A percentile compares a stretch with the other conserved stretches of the same genome.
Conservation (phyloP, 2,888 invertebrate species). For the Diarsia rubi region DNA sequence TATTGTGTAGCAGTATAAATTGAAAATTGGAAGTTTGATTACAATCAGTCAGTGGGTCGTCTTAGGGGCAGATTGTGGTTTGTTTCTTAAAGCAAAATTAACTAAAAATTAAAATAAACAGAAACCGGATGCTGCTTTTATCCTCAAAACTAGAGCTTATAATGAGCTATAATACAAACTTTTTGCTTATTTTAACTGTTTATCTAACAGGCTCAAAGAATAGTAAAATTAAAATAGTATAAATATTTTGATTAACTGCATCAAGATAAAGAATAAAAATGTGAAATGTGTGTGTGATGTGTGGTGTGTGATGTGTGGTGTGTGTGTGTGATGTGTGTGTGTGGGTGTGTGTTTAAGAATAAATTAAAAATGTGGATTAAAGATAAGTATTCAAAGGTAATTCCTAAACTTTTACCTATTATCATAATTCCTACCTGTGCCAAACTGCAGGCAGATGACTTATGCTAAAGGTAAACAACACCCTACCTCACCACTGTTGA, state of each 20-base stretch:
- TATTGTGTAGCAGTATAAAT: not conserved
- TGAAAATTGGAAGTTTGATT: not conserved
- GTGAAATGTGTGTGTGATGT: too few relatives aligned
- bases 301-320: too few relatives aligned
- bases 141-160: not conserved
- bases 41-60: too few relatives aligned
- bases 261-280: not conserved
- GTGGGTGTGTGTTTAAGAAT: too few relatives aligned
- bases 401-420: not conserved
- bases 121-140: not conserved
- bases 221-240: not conserved
- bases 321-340: too few relatives aligned
- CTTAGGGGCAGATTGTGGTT: too few relatives aligned
- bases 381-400: not conserved
- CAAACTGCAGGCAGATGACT: conserved; percentile 13
- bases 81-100: not conserved
- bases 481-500: conserved; percentile 13
- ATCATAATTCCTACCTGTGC: not conserved
- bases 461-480: conserved; percentile 40
- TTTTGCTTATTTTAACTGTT: not conserved
- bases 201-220: not conserved
- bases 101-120: not conserved
- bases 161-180: not conserved
- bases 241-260: not conserved
- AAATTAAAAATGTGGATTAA: conserved; percentile 4